A percentile compares a stretch with the other conserved stretches of the same genome.
Conservation (phyloP, 53 echinoderm and acorn worm genomes). For the Zoroaster sp. region DNA sequence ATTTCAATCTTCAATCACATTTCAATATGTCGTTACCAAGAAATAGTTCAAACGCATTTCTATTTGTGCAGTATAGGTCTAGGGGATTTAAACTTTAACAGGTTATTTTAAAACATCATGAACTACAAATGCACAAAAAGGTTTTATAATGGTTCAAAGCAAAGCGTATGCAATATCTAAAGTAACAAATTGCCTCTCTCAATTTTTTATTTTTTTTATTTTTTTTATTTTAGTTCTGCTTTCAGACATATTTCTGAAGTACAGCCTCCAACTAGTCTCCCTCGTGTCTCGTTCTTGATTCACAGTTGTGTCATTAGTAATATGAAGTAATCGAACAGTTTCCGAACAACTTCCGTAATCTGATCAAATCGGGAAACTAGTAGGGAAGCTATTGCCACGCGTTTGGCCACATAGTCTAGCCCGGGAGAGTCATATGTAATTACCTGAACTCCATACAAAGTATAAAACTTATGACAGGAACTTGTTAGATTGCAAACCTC, state of each 20-base stretch:
- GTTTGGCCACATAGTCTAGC: neutral
- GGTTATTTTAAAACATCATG: too few relatives aligned
- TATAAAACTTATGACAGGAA: neutral
- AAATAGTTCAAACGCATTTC: too few relatives aligned
- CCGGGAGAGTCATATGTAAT: neutral
- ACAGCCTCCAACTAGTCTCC: neutral
- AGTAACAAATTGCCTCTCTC: too few relatives aligned
- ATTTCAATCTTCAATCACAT: too few relatives aligned
- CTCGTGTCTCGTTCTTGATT: neutral
- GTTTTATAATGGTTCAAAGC: too few relatives aligned
- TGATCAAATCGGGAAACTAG: conserved; percentile 32
- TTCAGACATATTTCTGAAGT: neutral
- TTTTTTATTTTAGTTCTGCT: too few relatives aligned
- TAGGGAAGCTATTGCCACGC: conserved; percentile 16
- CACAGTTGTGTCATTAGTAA: neutral
- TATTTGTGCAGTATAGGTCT: too few relatives aligned
- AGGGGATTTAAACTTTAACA: too few relatives aligned
- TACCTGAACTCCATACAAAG: neutral
- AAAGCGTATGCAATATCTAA: too few relatives aligned
- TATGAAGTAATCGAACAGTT: conserved; percentile 3
- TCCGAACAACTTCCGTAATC: conserved; percentile 57
- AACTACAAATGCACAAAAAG: too few relatives aligned
- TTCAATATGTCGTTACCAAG: too few relatives aligned
- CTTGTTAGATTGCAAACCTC: neutral
- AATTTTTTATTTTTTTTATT: too few relatives aligned